These are phyloP conservation scores for Oreochromis tanganicae DNA, from an alignment of 2,113 vertebrate species.

Conservation along the genomic window DNA sequence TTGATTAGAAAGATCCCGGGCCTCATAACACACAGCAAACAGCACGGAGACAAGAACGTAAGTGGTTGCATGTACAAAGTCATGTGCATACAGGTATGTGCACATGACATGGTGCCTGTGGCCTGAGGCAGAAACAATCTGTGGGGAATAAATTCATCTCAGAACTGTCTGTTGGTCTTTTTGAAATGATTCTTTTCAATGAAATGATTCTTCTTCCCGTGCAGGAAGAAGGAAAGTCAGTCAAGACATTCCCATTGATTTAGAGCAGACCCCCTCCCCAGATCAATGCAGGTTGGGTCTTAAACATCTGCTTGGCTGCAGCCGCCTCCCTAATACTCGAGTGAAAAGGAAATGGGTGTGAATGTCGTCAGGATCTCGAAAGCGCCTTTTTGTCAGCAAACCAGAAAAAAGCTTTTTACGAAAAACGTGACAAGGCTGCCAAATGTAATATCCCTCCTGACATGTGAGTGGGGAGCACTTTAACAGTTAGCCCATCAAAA, in stretches of 20 bases:
- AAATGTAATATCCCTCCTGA: slow-evolving; percentile 51
- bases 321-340: background rate
- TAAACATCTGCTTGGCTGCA: background rate
- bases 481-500: slow-evolving; percentile 49
- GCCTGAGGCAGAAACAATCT: slow-evolving; percentile 37
- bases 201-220: background rate
- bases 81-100: background rate
- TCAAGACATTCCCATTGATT: slow-evolving; percentile 15
- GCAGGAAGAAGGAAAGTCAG: background rate
- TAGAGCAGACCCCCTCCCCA: background rate
- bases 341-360: slow-evolving; percentile 22
- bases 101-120: slow-evolving; percentile 10
- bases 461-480: slow-evolving; percentile 49
- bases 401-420: slow-evolving; percentile 30
- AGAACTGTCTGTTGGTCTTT: background rate
- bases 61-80: background rate
- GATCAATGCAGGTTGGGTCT: slow-evolving; percentile 1
- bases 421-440: slow-evolving; percentile 58
- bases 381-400: slow-evolving; percentile 57
- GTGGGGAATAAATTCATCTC: slow-evolving; percentile 13
- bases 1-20: slow-evolving; percentile 64
- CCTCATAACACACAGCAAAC: slow-evolving; percentile 29
- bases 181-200: background rate
- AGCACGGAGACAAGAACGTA: slow-evolving; percentile 7
- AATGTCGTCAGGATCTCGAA: slow-evolving; percentile 5